Conservation (phyloP, 2,797 vertebrate genomes). For the Gouania willdenowi region DNA sequence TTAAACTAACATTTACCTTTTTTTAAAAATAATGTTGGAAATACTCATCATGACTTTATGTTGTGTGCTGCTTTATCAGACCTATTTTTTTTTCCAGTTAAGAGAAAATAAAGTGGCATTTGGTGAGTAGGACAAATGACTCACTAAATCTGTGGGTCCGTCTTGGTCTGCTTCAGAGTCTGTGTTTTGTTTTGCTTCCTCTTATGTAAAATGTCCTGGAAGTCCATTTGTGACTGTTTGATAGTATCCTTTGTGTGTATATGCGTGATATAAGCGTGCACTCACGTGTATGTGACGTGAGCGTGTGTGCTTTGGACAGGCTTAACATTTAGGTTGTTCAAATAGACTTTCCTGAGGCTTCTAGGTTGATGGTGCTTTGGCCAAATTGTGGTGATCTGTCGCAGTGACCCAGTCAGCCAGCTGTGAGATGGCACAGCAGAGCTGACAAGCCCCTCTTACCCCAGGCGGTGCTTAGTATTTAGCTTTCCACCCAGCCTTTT, state of each 20-base stretch:
- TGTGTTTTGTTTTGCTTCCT: conserved; percentile 1
- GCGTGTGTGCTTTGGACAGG: conserved; percentile 14
- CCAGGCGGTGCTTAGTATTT: conserved; percentile 68
- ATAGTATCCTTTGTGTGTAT: neutral
- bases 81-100: no score
- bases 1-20: no score
- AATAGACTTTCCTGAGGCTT: conserved; percentile 29
- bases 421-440: conserved; percentile 51
- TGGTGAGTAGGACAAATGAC: conserved; percentile 35
- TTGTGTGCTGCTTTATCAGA: conserved; percentile 13
- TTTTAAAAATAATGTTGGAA: neutral
- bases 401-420: conserved; percentile 48
- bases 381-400: conserved; percentile 63
- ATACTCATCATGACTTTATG: conserved; percentile 2
- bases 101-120: conserved; percentile 42
- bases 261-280: neutral
- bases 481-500: conserved; percentile 58
- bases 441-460: conserved; percentile 69
- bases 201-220: conserved; percentile 4
- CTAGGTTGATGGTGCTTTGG: conserved; percentile 26
- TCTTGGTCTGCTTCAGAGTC: conserved; percentile 9
- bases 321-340: conserved; percentile 57
- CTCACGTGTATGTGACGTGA: conserved; percentile 8
- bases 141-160: conserved; percentile 30
- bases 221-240: neutral